These are phyloP conservation scores for Neolamprologus variostigma DNA, from an alignment of 2,113 vertebrate genomes.

Conservation along the genomic window DNA sequence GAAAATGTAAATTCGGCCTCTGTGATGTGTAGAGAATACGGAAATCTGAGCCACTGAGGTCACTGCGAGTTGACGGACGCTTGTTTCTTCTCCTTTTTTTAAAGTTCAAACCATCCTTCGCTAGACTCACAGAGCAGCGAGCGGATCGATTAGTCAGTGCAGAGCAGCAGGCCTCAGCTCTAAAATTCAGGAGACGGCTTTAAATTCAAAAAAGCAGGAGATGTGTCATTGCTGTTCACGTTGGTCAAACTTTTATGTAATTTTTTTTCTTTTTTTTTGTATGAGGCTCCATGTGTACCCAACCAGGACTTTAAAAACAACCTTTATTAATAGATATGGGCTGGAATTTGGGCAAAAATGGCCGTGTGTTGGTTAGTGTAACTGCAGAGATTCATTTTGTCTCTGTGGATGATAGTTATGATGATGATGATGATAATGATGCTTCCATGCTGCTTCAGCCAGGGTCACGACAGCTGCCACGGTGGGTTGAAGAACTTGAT, in stretches of 20 bases:
- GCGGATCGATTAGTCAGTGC: neutral
- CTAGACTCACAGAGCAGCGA: conserved; percentile 38
- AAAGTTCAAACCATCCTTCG: neutral
- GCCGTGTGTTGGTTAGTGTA: neutral
- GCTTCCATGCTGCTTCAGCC: neutral
- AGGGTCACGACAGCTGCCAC: conserved; percentile 86
- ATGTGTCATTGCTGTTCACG: neutral
- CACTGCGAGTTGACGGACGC: neutral
- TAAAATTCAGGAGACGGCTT: neutral
- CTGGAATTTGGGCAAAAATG: neutral
- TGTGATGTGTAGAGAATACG: neutral
- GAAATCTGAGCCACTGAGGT: neutral
- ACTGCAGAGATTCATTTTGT: neutral
- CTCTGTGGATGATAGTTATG: neutral
- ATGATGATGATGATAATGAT: neutral
- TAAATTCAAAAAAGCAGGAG: neutral
- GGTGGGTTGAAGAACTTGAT: conserved; percentile 93
- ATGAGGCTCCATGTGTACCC: neutral
- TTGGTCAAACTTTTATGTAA: neutral
- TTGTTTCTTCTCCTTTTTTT: neutral
- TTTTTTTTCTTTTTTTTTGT: neutral
- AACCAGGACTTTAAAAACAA: neutral
- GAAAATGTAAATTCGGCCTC: neutral
- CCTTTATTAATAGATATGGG: neutral
- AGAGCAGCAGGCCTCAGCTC: neutral